Evolutionary conservation across 1,140 invertebrate genomes (phyloP).

Genomic region (Callitettix versicolor): DNA sequence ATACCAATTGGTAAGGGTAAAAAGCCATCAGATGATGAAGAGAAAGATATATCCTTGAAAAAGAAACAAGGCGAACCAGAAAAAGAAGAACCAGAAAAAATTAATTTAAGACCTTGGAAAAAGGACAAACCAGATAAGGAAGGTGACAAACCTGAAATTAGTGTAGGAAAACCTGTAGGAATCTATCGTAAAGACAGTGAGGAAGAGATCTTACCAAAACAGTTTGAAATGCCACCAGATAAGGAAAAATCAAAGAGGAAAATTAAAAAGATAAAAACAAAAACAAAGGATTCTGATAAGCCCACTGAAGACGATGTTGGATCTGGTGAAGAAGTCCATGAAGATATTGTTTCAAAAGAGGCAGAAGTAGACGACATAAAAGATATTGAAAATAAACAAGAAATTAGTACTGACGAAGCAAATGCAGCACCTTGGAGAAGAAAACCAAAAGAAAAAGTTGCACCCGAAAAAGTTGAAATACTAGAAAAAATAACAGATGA

Average conservation of each 20-base stretch:
- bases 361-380: not conserved
- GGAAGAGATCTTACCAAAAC: slow-evolving; percentile 15
- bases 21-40: slow-evolving; percentile 25
- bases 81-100: slow-evolving; percentile 20
- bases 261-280: slow-evolving; percentile 4
- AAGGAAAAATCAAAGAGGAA: slow-evolving; percentile 17
- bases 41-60: not conserved
- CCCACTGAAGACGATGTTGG: slow-evolving; percentile 7
- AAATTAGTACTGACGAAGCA: not conserved
- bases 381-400: slow-evolving; percentile 1
- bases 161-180: slow-evolving; percentile 18
- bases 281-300: too few relatives aligned
- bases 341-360: too few relatives aligned
- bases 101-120: slow-evolving; percentile 11
- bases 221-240: slow-evolving; percentile 11
- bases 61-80: slow-evolving; percentile 11
- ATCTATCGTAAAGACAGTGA: slow-evolving; percentile 19
- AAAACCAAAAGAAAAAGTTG: not conserved
- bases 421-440: slow-evolving; percentile 2
- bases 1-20: slow-evolving; percentile 33
- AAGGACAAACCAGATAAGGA: slow-evolving; percentile 4
- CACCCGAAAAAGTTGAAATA: not conserved
- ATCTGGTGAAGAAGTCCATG: too few relatives aligned
- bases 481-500: slow-evolving; percentile 7
- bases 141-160: slow-evolving; percentile 1